These are phyloP conservation scores for Mesochorus sp. DNA, from an alignment of 2,888 invertebrate species.

Conservation along the genomic window DNA sequence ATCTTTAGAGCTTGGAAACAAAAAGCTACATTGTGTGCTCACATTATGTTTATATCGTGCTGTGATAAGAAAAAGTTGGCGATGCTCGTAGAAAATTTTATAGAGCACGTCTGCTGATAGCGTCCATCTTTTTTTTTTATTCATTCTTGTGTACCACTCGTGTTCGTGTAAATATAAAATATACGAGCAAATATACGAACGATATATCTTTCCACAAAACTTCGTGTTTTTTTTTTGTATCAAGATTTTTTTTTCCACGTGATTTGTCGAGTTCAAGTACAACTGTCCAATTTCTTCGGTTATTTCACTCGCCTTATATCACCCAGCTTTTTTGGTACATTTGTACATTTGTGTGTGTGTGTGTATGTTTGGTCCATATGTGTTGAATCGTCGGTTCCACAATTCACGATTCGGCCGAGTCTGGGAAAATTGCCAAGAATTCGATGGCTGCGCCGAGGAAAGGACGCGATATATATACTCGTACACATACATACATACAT, in stretches of 20 bases:
- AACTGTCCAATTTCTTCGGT: constrained; percentile 16
- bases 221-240: too few relatives aligned
- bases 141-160: neutral
- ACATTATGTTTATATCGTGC: too few relatives aligned
- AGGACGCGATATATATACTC: neutral
- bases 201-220: neutral
- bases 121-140: too few relatives aligned
- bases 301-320: constrained; percentile 13
- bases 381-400: constrained; percentile 11
- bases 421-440: constrained; percentile 52
- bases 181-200: too few relatives aligned
- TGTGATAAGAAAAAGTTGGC: too few relatives aligned
- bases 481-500: constrained; percentile 15
- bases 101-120: too few relatives aligned
- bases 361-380: too few relatives aligned
- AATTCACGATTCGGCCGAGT: constrained; percentile 47
- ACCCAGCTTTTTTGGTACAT: neutral
- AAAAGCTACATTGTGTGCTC: neutral
- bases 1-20: too few relatives aligned
- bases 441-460: constrained; percentile 16
- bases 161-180: neutral
- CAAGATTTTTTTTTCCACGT: neutral
- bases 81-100: too few relatives aligned
- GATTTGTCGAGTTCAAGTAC: constrained; percentile 13
- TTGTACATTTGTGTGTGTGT: too few relatives aligned